Percentiles rank a stretch among this genome's conserved stretches.
These are phyloP conservation scores for Melopsittacus undulatus DNA, from an alignment of 2,797 vertebrate species.

Conservation along the genomic window DNA sequence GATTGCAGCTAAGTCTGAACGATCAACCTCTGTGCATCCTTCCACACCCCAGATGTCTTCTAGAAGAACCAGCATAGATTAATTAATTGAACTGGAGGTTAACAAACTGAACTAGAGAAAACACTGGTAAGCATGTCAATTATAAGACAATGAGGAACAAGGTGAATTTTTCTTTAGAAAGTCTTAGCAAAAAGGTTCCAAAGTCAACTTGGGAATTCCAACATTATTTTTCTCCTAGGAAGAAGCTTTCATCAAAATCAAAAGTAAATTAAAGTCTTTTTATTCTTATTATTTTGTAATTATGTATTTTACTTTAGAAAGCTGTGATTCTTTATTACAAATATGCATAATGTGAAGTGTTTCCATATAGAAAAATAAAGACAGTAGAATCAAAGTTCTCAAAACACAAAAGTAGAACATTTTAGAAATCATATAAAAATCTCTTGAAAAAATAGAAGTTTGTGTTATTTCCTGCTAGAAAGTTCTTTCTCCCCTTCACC, in stretches of 20 bases:
- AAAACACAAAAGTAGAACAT: not conserved
- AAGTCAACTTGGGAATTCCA: not conserved
- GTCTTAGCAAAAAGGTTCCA: not conserved
- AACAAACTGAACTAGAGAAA: conserved; percentile 6
- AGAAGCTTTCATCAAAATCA: not conserved
- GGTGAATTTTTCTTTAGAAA: not conserved
- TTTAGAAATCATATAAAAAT: not conserved
- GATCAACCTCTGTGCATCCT: not conserved
- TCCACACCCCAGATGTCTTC: not conserved
- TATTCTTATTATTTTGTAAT: not conserved
- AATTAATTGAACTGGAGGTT: conserved; percentile 24
- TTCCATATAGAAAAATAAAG: not conserved
- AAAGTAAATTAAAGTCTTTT: not conserved
- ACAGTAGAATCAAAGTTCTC: not conserved
- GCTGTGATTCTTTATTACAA: not conserved
- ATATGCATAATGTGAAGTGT: not conserved
- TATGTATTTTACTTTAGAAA: not conserved
- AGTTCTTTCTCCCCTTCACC: not conserved
- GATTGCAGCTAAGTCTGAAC: not conserved
- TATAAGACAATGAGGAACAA: not conserved
- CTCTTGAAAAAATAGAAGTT: not conserved
- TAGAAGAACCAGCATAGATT: not conserved
- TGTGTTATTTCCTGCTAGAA: not conserved
- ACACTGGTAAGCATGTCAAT: not conserved
- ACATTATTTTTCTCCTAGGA: not conserved